Percentiles rank a stretch among this genome's conserved stretches.
phyloP scores from a whole-genome alignment of 1,140 invertebrate genomes.

The Spodoptera litura region DNA sequence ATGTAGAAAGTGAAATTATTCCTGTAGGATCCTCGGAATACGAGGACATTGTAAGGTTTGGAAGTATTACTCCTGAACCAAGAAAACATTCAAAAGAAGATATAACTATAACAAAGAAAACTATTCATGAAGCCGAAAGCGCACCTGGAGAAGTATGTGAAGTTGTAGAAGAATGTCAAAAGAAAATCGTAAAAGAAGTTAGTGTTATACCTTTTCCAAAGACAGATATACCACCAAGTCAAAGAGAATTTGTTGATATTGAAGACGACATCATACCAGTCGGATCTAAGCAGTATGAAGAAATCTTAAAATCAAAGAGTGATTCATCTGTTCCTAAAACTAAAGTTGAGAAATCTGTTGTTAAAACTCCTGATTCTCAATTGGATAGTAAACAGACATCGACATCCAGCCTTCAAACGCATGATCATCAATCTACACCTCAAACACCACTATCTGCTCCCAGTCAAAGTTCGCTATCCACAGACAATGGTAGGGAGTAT shows the following conservation, averaged over 20 bases:
- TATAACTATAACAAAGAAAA: slow-evolving; percentile 60
- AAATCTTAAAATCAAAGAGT: slow-evolving; percentile 83
- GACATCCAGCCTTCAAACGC: slow-evolving; percentile 82
- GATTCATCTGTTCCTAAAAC: slow-evolving; percentile 82
- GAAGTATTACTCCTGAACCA: slow-evolving; percentile 55
- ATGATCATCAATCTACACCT: slow-evolving; percentile 84
- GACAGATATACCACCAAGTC: slow-evolving; percentile 71
- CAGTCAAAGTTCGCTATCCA: slow-evolving; percentile 88
- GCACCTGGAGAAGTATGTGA: slow-evolving; percentile 54
- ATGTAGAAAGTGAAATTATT: slow-evolving; percentile 84
- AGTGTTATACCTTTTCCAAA: slow-evolving; percentile 74
- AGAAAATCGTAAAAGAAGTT: slow-evolving; percentile 73
- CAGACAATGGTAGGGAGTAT: slow-evolving; percentile 88
- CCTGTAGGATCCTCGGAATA: slow-evolving; percentile 81
- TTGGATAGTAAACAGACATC: slow-evolving; percentile 81
- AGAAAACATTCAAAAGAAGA: slow-evolving; percentile 57
- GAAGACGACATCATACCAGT: slow-evolving; percentile 82
- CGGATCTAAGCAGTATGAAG: slow-evolving; percentile 82
- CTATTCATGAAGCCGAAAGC: slow-evolving; percentile 59
- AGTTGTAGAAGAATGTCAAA: slow-evolving; percentile 73
- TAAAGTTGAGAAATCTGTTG: slow-evolving; percentile 73
- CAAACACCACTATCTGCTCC: slow-evolving; percentile 88
- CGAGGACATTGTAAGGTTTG: slow-evolving; percentile 77
- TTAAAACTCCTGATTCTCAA: slow-evolving; percentile 69
- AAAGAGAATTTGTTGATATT: slow-evolving; percentile 81